These are phyloP conservation scores for Mustela erminea DNA, from an alignment of 2,797 vertebrate species.

Conservation along the genomic window DNA sequence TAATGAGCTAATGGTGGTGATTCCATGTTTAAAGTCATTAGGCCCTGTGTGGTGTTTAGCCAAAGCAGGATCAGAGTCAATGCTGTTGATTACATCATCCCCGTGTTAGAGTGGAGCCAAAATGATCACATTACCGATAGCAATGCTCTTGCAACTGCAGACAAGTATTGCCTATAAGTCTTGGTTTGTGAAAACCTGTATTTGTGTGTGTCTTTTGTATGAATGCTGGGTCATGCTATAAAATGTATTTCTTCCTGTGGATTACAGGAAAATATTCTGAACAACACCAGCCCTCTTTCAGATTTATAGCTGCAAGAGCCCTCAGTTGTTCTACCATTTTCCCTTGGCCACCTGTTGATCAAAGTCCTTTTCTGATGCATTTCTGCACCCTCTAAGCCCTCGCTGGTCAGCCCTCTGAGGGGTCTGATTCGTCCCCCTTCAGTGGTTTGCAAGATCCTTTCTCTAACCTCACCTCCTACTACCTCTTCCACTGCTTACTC, in stretches of 20 bases:
- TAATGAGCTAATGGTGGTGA: constrained; percentile 50
- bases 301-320: not conserved
- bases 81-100: not conserved
- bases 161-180: not conserved
- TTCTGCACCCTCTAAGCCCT: not conserved
- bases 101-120: not conserved
- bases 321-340: not conserved
- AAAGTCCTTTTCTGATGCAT: not conserved
- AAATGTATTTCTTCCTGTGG: not conserved
- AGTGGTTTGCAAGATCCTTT: not conserved
- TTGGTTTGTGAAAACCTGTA: not conserved
- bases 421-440: not conserved
- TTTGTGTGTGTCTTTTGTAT: not conserved
- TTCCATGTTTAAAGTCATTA: constrained; percentile 54
- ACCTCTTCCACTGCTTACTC: not conserved
- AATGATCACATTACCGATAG: not conserved
- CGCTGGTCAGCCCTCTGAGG: not conserved
- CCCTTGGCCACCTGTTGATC: not conserved
- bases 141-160: not conserved
- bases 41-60: not conserved
- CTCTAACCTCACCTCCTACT: not conserved
- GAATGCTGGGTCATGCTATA: not conserved
- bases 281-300: not conserved
- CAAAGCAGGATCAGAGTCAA: constrained; percentile 35
- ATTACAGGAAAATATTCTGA: not conserved